Conservation (phyloP, 2,797 vertebrate species). For the Dallia pectoralis region DNA sequence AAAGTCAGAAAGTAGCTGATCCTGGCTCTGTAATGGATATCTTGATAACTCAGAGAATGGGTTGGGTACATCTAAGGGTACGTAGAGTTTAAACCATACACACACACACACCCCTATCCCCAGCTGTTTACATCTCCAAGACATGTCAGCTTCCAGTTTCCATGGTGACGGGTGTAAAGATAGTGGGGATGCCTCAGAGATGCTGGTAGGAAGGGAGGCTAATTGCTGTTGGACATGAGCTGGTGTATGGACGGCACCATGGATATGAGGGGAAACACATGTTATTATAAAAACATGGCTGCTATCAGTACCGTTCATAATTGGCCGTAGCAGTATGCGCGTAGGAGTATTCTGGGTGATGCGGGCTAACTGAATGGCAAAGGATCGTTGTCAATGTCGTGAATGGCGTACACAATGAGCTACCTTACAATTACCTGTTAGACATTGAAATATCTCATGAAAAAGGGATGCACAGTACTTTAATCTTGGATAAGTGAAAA, state of each 20-base stretch:
- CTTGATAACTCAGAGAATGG: not conserved
- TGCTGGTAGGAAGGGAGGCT: conserved; percentile 29
- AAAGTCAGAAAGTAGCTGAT: no score
- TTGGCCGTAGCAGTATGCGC: not conserved
- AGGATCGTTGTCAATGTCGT: not conserved
- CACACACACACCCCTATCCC: conserved; percentile 42
- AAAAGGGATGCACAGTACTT: not conserved
- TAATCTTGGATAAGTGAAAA: not conserved
- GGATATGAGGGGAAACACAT: conserved; percentile 24
- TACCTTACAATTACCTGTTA: not conserved
- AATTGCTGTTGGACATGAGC: conserved; percentile 48
- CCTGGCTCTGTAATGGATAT: not conserved
- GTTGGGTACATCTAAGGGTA: not conserved
- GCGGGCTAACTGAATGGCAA: not conserved
- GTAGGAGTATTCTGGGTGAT: not conserved
- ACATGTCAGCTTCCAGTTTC: conserved; percentile 66
- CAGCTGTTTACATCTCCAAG: conserved; percentile 67
- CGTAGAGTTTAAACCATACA: conserved; percentile 38
- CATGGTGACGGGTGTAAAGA: conserved; percentile 69
- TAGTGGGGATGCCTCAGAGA: conserved; percentile 58
- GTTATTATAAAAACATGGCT: not conserved
- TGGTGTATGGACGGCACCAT: conserved; percentile 38
- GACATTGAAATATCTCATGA: not conserved
- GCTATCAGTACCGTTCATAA: not conserved
- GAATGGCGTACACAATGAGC: not conserved